Evolutionary conservation across 2,113 vertebrate species (phyloP).

Genomic region (Pedetes capensis): DNA sequence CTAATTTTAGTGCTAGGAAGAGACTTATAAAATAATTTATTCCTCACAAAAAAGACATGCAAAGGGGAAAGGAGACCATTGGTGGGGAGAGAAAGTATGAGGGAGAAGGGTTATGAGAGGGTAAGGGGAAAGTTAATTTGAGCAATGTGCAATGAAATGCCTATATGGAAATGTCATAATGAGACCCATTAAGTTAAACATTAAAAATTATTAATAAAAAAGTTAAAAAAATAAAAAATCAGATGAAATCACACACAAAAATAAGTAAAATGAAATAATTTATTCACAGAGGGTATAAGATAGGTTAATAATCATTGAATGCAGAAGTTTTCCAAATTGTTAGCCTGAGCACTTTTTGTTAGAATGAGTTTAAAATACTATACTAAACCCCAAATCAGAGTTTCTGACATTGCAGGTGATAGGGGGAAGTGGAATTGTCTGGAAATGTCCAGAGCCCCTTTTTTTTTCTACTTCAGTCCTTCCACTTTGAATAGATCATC

Average conservation of each 20-base stretch:
- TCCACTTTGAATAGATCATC: neutral
- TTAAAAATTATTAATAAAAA: too few species aligned
- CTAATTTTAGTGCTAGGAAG: neutral
- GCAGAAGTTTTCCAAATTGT: neutral
- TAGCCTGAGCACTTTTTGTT: neutral
- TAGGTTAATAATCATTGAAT: neutral
- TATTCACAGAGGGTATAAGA: neutral
- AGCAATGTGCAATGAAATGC: too few species aligned
- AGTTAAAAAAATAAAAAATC: too few species aligned
- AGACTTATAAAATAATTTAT: neutral
- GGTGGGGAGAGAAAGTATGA: too few species aligned
- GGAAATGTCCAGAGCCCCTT: neutral
- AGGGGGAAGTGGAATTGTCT: neutral
- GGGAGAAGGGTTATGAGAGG: too few species aligned
- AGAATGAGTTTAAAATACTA: neutral
- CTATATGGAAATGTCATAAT: too few species aligned
- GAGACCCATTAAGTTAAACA: too few species aligned
- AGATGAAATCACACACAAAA: too few species aligned
- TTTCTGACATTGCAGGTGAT: neutral
- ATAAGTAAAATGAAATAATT: neutral
- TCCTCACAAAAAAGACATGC: too few species aligned
- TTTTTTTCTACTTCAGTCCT: neutral
- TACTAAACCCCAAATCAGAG: neutral
- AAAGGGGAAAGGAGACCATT: too few species aligned
- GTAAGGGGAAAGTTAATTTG: too few species aligned